Base-by-base conservation (phyloP, 64 coral and sea anemone genomes). In the Stylophora pistillata region DNA sequence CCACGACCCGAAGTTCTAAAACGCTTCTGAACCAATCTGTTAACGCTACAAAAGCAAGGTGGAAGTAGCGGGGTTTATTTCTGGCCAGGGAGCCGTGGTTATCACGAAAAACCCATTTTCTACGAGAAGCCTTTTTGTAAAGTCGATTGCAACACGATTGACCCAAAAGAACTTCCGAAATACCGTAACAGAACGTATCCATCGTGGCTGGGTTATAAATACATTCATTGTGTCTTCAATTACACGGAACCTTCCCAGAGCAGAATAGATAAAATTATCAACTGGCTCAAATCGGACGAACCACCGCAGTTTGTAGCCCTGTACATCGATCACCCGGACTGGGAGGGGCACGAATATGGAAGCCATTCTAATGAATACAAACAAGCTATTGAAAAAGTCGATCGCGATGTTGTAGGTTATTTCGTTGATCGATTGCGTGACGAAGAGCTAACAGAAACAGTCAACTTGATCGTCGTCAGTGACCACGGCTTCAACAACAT, bases 301-400 rank as follows among this genome's bases (percentile, higher is more conserved):
- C 89, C 89, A 7, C 93, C 93, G 9, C 76, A 77, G 69, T 95
- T 95, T 77, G 93, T 95, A 9, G 89, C 82, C 4, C 52, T 95
- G 31, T 95, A 95, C 69, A 85, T 91, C 13, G 93, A 95, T 26
- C 76, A 91, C 14, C 93, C 93, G 23, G 89, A 95, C 68, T 95
- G 84, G 93, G 77, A 79, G 26, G 88, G 65, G 23, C 88, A 89
- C 59, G 62, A 61, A 10, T 55, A 89, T 64, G 88, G 88, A 26
- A 16, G 37, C 0, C 9, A 81, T 14, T 89, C 88, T 0, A 53
- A 89, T 52, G 66, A 80, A 30, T 89, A 79, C 30, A 89, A 81
- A 20, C 37, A 26, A 18, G 65, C 53, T 13, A 81, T 89, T 53
- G 88, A 89, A 61, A 71, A 56, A 57, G 76, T 89, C 5, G 88